Conservation (phyloP, 1,140 invertebrate species). For the Anastrepha ludens region DNA sequence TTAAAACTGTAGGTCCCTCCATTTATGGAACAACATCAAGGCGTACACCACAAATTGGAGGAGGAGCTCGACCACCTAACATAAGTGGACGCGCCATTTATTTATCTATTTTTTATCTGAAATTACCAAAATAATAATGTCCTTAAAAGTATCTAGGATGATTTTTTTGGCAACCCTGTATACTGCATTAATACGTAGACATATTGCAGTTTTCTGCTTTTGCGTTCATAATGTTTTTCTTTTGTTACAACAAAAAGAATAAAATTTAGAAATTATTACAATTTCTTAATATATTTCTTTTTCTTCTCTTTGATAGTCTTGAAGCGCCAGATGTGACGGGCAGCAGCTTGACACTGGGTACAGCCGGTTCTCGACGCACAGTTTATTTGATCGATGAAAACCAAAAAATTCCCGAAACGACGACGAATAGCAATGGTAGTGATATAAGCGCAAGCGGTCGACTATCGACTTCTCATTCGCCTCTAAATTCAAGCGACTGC, state of each 20-base stretch:
- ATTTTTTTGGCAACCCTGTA: too few species aligned
- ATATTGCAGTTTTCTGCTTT: background rate
- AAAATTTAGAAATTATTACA: background rate
- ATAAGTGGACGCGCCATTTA: too few species aligned
- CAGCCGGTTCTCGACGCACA: conserved; percentile 85
- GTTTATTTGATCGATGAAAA: conserved; percentile 89
- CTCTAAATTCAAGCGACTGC: background rate
- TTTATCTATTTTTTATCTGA: too few species aligned
- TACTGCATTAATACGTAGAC: too few species aligned
- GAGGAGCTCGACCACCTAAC: too few species aligned
- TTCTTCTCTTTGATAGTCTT: conserved; percentile 60
- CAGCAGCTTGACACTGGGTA: conserved; percentile 80
- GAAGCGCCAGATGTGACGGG: conserved; percentile 73
- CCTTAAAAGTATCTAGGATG: too few species aligned
- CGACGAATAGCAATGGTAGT: conserved; percentile 50
- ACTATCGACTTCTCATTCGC: background rate
- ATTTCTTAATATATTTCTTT: conserved; percentile 21
- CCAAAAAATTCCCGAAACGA: conserved; percentile 75
- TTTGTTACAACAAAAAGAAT: background rate
- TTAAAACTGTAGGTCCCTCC: too few species aligned
- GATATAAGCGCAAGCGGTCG: background rate
- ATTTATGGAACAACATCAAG: too few species aligned
- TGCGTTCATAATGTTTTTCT: background rate
- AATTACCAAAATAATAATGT: too few species aligned
- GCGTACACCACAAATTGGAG: too few species aligned